Percentiles rank a stretch among this genome's conserved stretches.
Conservation (phyloP, 2,113 vertebrate species). For the Microcebus jonahi region DNA sequence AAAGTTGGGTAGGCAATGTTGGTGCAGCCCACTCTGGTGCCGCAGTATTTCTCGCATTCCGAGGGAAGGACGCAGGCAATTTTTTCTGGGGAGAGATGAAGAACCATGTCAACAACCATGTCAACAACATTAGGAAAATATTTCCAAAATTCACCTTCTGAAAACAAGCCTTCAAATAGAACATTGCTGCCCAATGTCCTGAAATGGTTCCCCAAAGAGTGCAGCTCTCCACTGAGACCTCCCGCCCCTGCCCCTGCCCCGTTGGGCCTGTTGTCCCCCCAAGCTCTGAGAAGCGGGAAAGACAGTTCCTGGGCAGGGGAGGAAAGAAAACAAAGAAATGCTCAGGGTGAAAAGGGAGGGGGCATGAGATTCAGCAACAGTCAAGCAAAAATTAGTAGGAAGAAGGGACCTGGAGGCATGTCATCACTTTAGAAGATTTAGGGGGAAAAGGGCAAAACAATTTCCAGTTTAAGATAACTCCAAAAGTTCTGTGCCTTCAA, state of each 20-base stretch:
- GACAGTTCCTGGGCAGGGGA: neutral
- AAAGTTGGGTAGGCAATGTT: constrained; percentile 96
- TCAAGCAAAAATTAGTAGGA: neutral
- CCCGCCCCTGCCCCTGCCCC: neutral
- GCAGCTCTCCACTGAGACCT: neutral
- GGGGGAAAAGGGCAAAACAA: neutral
- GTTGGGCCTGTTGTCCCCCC: neutral
- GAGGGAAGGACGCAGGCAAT: constrained; percentile 91
- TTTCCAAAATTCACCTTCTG: neutral
- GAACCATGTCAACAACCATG: neutral
- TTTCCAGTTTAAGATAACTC: neutral
- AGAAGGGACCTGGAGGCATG: neutral
- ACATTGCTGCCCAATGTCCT: neutral
- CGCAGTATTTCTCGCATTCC: constrained; percentile 87
- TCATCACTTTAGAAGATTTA: neutral
- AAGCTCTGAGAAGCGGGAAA: neutral
- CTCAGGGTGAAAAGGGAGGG: neutral
- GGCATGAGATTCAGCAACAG: neutral
- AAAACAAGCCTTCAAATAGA: neutral
- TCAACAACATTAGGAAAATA: neutral
- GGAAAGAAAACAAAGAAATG: neutral
- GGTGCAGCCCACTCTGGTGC: constrained; percentile 90
- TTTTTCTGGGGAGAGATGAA: constrained; percentile 85
- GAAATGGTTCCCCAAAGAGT: neutral
- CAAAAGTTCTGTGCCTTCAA: neutral